Conservation (phyloP, 2,113 vertebrate species). For the Accipiter virgatus region DNA sequence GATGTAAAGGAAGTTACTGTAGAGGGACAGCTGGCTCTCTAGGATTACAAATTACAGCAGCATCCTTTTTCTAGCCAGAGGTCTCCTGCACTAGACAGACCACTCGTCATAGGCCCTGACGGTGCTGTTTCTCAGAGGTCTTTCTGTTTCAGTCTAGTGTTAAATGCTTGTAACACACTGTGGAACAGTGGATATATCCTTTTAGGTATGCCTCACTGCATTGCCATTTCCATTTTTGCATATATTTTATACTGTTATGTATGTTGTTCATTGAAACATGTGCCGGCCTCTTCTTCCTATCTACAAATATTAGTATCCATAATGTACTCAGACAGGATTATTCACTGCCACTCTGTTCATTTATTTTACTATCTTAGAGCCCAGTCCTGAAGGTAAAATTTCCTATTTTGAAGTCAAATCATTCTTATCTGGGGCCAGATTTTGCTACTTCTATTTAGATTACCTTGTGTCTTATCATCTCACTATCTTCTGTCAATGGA, state of each 20-base stretch:
- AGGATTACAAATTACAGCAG: not conserved
- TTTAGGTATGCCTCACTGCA: not conserved
- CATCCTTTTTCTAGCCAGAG: not conserved
- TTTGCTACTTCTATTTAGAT: not conserved
- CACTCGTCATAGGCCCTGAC: not conserved
- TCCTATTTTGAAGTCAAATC: not conserved
- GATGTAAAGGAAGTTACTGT: not conserved
- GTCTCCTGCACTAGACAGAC: not conserved
- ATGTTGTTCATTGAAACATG: not conserved
- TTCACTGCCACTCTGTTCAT: not conserved
- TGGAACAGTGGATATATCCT: not conserved
- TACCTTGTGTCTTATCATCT: not conserved
- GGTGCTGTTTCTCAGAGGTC: not conserved
- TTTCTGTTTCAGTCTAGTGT: not conserved
- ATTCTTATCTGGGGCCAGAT: not conserved
- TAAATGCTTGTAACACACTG: not conserved
- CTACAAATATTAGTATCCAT: not conserved
- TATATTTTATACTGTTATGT: not conserved
- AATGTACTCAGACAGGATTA: not conserved
- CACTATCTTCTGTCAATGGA: not conserved
- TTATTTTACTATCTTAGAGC: not conserved
- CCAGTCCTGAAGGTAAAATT: not conserved
- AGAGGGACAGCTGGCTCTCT: not conserved
- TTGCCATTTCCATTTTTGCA: not conserved
- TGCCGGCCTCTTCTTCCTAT: not conserved